Evolutionary conservation across 2,113 vertebrate species (phyloP), one percentile per base, ranked within the genome.

Genomic region (Nestor notabilis): DNA sequence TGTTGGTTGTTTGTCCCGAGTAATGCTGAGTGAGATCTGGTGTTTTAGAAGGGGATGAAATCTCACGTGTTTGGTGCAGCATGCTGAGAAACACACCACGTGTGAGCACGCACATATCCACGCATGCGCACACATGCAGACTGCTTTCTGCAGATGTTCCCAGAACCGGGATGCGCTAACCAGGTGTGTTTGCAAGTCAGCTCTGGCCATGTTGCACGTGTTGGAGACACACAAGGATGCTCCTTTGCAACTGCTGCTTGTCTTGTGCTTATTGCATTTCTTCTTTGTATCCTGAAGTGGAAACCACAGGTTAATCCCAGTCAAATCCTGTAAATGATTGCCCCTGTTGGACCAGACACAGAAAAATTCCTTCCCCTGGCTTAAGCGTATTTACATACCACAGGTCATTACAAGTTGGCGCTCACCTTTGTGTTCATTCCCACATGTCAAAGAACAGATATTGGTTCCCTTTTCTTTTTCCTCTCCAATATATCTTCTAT

Each of bases 371-470:
- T 91, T 92, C 81, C 0, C 13, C 84, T 96, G 93, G 61, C 72
- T 93, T 94, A 95, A 91, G 81, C 5, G 7, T 96, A 96, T 97
- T 96, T 97, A 87, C 95, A 95, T 96, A 95, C 85, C 83, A 78
- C 78, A 95, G 89, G 85, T 93, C 94, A 90, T 96, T 96, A 85
- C 87, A 91, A 89, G 89, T 87, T 97, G 85, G 86, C 21, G 19
- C 44, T 97, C 95, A 96, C 93, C 93, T 97, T 94, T 97, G 77
- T 89, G 69, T 94, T 89, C 63, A 56, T 96, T 95, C 88, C 82
- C 65, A 77, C 7, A 5, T 81, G 82, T 89, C 74, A 84, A 75
- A 91, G 69, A 44, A 70, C 58, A 89, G 58, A 33, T 80, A 83
- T 28, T 75, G 31, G 64, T 61, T 96, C 17, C 15, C 52, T 87